Percentiles rank a stretch among this genome's conserved stretches.
phyloP scores from a whole-genome alignment of 2,888 invertebrate species.

The Aricia artaxerxes region DNA sequence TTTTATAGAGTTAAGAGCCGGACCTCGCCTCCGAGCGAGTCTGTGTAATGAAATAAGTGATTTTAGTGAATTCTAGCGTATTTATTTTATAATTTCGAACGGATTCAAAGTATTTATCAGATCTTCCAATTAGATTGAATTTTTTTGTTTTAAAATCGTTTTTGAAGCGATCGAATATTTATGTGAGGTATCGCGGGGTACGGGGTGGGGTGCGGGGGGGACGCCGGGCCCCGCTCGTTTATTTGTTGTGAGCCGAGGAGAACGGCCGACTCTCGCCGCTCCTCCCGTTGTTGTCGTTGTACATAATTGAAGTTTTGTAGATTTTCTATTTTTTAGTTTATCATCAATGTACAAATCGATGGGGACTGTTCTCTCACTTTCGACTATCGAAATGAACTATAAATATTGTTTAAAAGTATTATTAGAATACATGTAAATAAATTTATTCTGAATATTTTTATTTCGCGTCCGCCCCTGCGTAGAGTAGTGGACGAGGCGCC shows the following conservation, averaged over 20 bases:
- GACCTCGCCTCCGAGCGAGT: constrained; percentile 61
- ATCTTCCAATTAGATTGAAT: constrained; percentile 33
- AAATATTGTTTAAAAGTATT: constrained; percentile 80
- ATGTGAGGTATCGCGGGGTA: constrained; percentile 47
- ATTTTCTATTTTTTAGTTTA: constrained; percentile 75
- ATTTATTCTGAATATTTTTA: constrained; percentile 66
- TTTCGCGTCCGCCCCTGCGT: constrained; percentile 43
- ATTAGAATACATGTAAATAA: constrained; percentile 77
- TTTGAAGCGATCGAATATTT: constrained; percentile 45
- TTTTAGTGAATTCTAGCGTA: constrained; percentile 58
- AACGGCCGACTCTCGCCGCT: constrained; percentile 46
- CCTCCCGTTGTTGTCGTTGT: constrained; percentile 75
- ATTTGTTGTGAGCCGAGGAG: constrained; percentile 33
- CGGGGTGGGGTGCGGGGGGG: background rate
- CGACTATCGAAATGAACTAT: constrained; percentile 63
- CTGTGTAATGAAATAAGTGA: constrained; percentile 56
- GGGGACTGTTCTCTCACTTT: constrained; percentile 63
- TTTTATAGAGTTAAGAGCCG: constrained; percentile 75
- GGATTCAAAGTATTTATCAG: constrained; percentile 32
- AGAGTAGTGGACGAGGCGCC: constrained; percentile 23
- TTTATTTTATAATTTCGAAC: constrained; percentile 39
- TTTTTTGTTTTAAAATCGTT: constrained; percentile 36
- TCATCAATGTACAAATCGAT: constrained; percentile 75
- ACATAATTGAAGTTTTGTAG: constrained; percentile 75
- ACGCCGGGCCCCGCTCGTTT: constrained; percentile 31